phyloP scores from a whole-genome alignment of 2,888 invertebrate genomes.

The Cantharis rufa region DNA sequence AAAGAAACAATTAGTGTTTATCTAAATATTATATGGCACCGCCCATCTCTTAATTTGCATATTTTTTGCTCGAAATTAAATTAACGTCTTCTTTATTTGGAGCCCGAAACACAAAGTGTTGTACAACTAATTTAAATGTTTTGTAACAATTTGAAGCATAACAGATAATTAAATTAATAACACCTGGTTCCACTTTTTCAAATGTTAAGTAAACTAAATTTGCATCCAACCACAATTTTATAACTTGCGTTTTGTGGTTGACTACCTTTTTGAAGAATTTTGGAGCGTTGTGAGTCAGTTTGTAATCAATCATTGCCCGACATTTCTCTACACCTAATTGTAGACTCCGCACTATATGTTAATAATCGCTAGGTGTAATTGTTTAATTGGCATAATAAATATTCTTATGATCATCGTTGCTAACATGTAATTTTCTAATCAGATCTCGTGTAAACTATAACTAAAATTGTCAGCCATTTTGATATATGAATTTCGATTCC shows the following conservation, averaged over 20 bases:
- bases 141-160: not conserved
- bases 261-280: slow-evolving; percentile 14
- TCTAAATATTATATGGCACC: not conserved
- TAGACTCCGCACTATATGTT: slow-evolving; percentile 20
- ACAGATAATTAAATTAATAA: not conserved
- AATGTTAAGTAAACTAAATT: not conserved
- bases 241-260: not conserved
- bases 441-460: slow-evolving; percentile 27
- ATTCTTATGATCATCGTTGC: slow-evolving; percentile 23
- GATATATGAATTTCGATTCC: slow-evolving; percentile 28
- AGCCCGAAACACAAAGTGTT: not conserved
- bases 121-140: not conserved
- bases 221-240: not conserved
- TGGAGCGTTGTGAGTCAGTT: slow-evolving; percentile 9
- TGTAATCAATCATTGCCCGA: slow-evolving; percentile 25
- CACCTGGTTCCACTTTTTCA: not conserved
- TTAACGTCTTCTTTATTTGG: not conserved
- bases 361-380: slow-evolving; percentile 31
- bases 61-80: not conserved
- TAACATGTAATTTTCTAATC: slow-evolving; percentile 29
- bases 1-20: not conserved
- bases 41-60: not conserved
- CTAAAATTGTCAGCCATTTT: slow-evolving; percentile 21
- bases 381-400: slow-evolving; percentile 32
- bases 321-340: slow-evolving; percentile 24